Percentiles rank a stretch among this genome's conserved stretches.
Evolutionary conservation across 2,797 vertebrate genomes (phyloP).

Genomic region (Molossus molossus): DNA sequence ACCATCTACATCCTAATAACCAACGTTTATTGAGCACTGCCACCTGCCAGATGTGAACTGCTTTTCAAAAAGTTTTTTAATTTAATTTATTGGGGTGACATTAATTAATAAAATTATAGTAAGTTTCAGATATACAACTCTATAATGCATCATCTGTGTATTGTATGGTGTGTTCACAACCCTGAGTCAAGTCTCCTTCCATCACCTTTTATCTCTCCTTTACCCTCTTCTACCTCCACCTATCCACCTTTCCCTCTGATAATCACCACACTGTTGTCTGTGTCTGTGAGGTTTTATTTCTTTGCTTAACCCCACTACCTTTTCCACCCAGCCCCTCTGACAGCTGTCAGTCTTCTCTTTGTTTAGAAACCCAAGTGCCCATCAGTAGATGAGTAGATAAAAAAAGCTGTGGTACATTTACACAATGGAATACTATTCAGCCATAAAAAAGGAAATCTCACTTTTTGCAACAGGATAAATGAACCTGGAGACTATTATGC

Average conservation of each 20-base stretch:
- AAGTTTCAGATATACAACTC: neutral
- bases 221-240: neutral
- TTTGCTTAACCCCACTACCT: neutral
- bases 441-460: neutral
- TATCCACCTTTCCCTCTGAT: neutral
- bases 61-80: neutral
- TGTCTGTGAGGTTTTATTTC: neutral
- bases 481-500: neutral
- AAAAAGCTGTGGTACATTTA: neutral
- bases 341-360: neutral
- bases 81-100: neutral
- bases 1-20: neutral
- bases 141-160: neutral
- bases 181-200: neutral
- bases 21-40: neutral
- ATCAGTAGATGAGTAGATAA: neutral
- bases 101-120: neutral
- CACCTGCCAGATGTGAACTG: neutral
- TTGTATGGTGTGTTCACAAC: neutral
- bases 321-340: neutral
- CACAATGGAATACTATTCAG: neutral
- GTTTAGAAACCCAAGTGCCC: neutral
- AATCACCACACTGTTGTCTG: neutral
- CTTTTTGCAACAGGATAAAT: neutral
- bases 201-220: neutral